Base-by-base conservation (phyloP, 2,888 invertebrate genomes). In the Drosophila tanythrix region DNA sequence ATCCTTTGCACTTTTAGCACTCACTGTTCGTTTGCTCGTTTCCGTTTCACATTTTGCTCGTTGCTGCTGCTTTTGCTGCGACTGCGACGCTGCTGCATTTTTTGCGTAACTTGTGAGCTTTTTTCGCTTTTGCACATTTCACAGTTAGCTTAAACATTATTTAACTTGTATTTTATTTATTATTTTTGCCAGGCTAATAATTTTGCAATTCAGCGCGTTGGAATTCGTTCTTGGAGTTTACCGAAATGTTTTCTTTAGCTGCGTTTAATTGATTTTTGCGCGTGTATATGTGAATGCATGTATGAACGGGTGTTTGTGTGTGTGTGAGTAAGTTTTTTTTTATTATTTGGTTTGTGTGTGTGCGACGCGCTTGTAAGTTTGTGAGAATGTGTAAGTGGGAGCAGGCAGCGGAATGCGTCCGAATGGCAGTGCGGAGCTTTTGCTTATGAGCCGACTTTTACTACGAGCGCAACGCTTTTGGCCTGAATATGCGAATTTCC, bases 381-480 rank as follows among this genome's bases (percentile, higher is more conserved):
- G 40, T 61, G 57, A 48, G 64, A 55, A 61, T 72, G 79, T 66
- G 76, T 70, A 57, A 63, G 83, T 70, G 82, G 74, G 76, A 76
- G 69, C 86, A 86, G 74, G 85, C 88, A 74, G 78, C 81, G 91
- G 91, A 90, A 90, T 91, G 90, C 89, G 90, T 91, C 89, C 85
- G 85, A 87, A 81, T 89, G 90, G 81, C 83, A 88, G 84, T 83
- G 87, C 88, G 86, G 77, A 90, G 88, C 89, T 89, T 89, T 90
- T 89, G 83, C 87, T 87, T 87, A 79, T 86, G 84, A 81, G 80
- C 74, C 81, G 83, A 71, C 68, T 78, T 80, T 82, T 82, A 82
- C 82, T 82, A 82, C 82, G 73, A 68, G 70, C 79, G 68, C 71
- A 81, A 74, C 52, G 81, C 81, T 80, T 80, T 79, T 83, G 82